Percentiles rank a stretch among this genome's conserved stretches.
Conservation (phyloP, 2,888 invertebrate genomes). For the Amphipyra berbera region DNA sequence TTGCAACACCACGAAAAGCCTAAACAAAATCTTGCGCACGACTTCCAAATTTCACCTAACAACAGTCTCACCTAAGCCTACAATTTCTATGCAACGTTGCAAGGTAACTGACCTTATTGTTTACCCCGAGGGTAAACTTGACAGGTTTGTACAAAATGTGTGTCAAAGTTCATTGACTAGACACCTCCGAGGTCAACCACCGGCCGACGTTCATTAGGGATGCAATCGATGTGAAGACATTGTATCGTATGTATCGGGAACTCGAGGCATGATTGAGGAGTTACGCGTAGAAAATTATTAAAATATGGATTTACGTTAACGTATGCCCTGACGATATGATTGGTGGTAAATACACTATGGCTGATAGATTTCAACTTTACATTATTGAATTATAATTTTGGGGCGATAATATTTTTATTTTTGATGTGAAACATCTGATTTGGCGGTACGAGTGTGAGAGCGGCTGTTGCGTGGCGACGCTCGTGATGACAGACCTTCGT, state of each 20-base stretch:
- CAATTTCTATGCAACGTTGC: constrained; percentile 49
- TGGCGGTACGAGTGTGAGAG: too few relatives aligned
- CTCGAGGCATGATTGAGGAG: constrained; percentile 28
- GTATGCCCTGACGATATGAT: too few relatives aligned
- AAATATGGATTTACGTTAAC: neutral
- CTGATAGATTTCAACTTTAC: too few relatives aligned
- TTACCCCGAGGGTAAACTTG: constrained; percentile 77
- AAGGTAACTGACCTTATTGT: constrained; percentile 68
- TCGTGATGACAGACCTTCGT: too few relatives aligned
- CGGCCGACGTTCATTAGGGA: constrained; percentile 46
- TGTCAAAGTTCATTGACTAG: constrained; percentile 62
- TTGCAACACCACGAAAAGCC: too few relatives aligned
- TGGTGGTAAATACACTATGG: too few relatives aligned
- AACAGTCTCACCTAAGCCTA: neutral
- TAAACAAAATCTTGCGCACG: constrained; percentile 5
- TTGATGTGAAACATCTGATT: too few relatives aligned
- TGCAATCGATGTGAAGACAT: constrained; percentile 60
- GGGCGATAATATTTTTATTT: too few relatives aligned
- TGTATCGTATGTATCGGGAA: constrained; percentile 11
- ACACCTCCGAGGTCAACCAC: constrained; percentile 51
- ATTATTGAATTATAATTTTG: too few relatives aligned
- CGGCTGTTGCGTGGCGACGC: too few relatives aligned
- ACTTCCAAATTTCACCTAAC: constrained; percentile 14
- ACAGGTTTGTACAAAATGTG: constrained; percentile 60
- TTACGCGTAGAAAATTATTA: neutral